These are phyloP conservation scores for Enteromius viviparus DNA, from an alignment of 2,797 vertebrate species.

Conservation along the genomic window DNA sequence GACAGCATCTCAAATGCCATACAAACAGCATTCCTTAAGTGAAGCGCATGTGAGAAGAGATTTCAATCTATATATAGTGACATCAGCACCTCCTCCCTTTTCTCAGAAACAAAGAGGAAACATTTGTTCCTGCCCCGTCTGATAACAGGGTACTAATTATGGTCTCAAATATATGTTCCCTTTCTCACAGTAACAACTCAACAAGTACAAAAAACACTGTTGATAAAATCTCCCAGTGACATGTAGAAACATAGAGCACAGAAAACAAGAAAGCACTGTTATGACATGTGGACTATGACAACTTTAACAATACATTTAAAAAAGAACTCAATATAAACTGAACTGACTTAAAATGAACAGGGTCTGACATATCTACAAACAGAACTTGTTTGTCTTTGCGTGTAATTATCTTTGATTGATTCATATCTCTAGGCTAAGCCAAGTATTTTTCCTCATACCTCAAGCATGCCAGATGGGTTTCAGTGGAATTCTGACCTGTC, in stretches of 20 bases:
- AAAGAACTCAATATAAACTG: not conserved
- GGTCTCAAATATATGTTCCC: not conserved
- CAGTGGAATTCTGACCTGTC: slow-evolving; percentile 78
- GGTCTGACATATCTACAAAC: not conserved
- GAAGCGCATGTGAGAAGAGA: too few species aligned
- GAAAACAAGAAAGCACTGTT: not conserved
- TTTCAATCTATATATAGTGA: not conserved
- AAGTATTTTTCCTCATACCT: not conserved
- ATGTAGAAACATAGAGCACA: not conserved
- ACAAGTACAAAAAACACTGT: not conserved
- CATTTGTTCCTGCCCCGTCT: not conserved
- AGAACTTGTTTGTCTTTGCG: not conserved
- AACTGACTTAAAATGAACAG: not conserved
- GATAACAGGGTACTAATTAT: not conserved
- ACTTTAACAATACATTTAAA: not conserved
- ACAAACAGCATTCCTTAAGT: not conserved
- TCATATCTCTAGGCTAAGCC: too few species aligned
- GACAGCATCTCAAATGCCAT: not conserved
- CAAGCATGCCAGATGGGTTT: not conserved
- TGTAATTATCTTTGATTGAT: not conserved
- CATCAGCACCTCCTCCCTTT: not conserved
- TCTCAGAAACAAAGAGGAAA: not conserved
- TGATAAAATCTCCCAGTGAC: not conserved
- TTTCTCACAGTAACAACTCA: not conserved
- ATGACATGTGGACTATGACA: not conserved